Conservation (phyloP, 53 echinoderm and acorn worm genomes). For the Crossaster papposus region DNA sequence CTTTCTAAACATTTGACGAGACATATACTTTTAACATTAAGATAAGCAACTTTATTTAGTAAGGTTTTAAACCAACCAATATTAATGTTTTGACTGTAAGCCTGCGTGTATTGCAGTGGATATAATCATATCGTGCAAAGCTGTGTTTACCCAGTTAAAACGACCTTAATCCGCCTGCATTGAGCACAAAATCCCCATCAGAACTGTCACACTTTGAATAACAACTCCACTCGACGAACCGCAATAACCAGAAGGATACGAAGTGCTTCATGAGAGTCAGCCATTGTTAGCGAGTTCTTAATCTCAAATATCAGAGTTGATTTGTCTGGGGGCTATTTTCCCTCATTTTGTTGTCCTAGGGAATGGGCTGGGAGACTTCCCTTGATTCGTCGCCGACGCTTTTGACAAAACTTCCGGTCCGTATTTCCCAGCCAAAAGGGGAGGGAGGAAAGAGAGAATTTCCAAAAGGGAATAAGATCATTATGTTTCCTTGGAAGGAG, state of each 20-base stretch:
- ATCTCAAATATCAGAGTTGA: slow-evolving; percentile 56
- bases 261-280: slow-evolving; percentile 12
- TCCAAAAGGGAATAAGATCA: slow-evolving; percentile 14
- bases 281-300: slow-evolving; percentile 34
- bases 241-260: background rate
- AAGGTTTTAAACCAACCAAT: background rate
- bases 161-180: slow-evolving; percentile 9
- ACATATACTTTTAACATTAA: background rate
- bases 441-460: background rate
- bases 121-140: slow-evolving; percentile 8
- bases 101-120: background rate
- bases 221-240: background rate
- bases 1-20: too few relatives aligned
- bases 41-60: background rate
- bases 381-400: slow-evolving; percentile 47
- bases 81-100: background rate
- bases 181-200: background rate
- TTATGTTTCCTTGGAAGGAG: slow-evolving; percentile 58
- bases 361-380: slow-evolving; percentile 34
- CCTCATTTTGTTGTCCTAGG: background rate
- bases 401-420: slow-evolving; percentile 41
- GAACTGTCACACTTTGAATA: background rate
- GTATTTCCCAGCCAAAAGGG: background rate
- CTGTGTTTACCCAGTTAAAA: background rate
- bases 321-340: slow-evolving; percentile 41